These are phyloP conservation scores for Hylaea fasciaria DNA, from an alignment of 2,888 invertebrate genomes.

Conservation along the genomic window DNA sequence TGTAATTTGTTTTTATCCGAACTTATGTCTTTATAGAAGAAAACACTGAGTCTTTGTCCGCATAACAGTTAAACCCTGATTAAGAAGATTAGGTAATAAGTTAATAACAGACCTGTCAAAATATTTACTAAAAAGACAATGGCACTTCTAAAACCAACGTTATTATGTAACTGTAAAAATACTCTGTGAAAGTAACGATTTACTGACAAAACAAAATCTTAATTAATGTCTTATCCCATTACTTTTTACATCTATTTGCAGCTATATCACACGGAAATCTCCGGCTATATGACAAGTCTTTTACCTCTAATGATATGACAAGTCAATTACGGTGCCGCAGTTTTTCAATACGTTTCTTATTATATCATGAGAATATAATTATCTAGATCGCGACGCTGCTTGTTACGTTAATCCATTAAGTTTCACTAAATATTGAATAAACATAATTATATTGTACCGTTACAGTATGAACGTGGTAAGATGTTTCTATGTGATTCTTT, in stretches of 20 bases:
- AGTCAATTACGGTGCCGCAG: slow-evolving; percentile 31
- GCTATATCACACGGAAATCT: slow-evolving; percentile 32
- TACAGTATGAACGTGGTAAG: slow-evolving; percentile 30
- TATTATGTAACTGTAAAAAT: slow-evolving; percentile 15
- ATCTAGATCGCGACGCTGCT: slow-evolving; percentile 47
- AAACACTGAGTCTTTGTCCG: no score
- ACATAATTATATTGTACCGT: slow-evolving; percentile 68
- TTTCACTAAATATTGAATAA: slow-evolving; percentile 76
- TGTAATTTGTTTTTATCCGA: no score
- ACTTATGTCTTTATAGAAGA: no score
- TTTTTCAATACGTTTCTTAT: slow-evolving; percentile 69
- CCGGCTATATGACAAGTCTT: slow-evolving; percentile 20
- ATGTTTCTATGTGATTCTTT: background rate
- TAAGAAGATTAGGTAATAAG: background rate
- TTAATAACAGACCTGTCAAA: background rate
- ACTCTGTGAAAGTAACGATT: slow-evolving; percentile 13
- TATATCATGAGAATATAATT: slow-evolving; percentile 68
- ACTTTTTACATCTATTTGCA: slow-evolving; percentile 23
- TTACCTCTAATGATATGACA: slow-evolving; percentile 23
- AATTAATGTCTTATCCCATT: slow-evolving; percentile 27
- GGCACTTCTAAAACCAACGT: background rate
- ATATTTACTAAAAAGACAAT: slow-evolving; percentile 7
- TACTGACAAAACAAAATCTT: slow-evolving; percentile 18
- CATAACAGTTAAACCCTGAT: no score
- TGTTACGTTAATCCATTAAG: slow-evolving; percentile 55